Evolutionary conservation across 2,797 vertebrate genomes (phyloP).

Genomic region (Dryobates pubescens): DNA sequence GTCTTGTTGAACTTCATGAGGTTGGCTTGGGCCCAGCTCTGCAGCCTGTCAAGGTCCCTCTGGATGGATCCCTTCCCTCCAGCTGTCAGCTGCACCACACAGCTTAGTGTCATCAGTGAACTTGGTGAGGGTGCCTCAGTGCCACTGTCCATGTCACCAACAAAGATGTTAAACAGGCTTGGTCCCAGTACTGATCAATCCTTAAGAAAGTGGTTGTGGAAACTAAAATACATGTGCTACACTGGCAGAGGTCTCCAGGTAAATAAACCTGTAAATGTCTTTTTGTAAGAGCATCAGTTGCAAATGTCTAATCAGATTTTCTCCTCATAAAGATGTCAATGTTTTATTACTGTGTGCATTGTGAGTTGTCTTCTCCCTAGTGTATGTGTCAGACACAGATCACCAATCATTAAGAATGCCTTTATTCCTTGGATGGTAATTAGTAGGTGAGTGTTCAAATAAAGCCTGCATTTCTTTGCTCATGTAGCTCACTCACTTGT

Average conservation of each 20-base stretch:
- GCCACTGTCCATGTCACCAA: no score
- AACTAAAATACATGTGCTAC: neutral
- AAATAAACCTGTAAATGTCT: neutral
- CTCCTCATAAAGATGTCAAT: neutral
- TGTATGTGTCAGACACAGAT: neutral
- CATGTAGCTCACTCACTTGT: accelerated
- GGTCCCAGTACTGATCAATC: neutral
- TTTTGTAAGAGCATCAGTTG: neutral
- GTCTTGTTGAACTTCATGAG: no score
- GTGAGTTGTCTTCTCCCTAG: neutral
- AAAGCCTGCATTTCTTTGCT: neutral
- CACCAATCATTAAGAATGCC: neutral
- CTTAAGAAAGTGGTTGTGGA: neutral
- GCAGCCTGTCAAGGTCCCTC: no score
- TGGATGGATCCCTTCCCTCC: no score
- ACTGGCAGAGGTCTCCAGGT: neutral
- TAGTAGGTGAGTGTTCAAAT: neutral
- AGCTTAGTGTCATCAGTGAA: no score
- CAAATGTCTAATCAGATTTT: neutral
- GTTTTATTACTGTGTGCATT: neutral
- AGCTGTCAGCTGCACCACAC: no score
- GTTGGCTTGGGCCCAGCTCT: no score
- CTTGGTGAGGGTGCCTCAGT: no score
- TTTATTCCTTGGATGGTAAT: neutral
- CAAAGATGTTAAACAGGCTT: no score